phyloP scores from a whole-genome alignment of 2,797 vertebrate genomes.

The Dermochelys coriacea region DNA sequence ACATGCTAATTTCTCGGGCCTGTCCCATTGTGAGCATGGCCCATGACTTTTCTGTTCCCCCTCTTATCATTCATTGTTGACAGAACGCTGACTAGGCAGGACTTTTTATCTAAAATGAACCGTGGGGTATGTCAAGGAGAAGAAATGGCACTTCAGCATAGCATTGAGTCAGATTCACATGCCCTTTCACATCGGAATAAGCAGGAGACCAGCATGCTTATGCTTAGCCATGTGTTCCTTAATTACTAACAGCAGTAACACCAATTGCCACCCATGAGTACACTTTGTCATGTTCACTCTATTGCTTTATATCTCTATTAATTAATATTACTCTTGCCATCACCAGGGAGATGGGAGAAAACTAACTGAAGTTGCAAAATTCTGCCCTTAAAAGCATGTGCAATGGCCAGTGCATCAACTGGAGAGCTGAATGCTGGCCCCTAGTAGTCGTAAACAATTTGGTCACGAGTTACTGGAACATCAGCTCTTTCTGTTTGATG shows the following conservation, averaged over 20 bases:
- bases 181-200: background rate
- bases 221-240: no score
- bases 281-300: background rate
- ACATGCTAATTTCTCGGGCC: background rate
- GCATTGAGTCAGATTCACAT: fast-evolving
- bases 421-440: background rate
- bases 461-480: fast-evolving
- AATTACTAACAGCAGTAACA: background rate
- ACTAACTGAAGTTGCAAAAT: fast-evolving
- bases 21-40: no score
- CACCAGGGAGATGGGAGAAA: fast-evolving
- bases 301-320: no score
- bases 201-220: background rate
- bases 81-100: background rate
- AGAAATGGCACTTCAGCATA: fast-evolving
- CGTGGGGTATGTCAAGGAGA: background rate
- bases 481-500: background rate
- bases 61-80: fast-evolving
- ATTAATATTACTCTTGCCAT: background rate
- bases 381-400: fast-evolving
- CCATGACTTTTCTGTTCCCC: background rate
- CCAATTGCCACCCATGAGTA: background rate
- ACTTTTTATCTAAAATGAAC: no score
- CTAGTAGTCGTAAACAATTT: fast-evolving
- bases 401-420: fast-evolving